phyloP scores from a whole-genome alignment of 2,888 invertebrate species.

The Chrysolina americana region DNA sequence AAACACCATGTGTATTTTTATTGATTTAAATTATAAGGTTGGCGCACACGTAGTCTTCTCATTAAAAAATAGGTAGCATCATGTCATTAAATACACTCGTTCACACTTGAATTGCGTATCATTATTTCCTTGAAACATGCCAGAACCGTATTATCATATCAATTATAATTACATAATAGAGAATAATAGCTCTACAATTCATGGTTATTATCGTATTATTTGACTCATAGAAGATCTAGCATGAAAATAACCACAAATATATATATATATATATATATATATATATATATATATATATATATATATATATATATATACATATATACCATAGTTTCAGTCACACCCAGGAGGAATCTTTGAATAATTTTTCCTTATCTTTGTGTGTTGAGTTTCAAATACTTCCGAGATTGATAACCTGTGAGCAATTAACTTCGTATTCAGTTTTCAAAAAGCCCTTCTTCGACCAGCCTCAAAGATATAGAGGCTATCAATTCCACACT shows the following conservation, averaged over 20 bases:
- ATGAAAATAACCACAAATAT: constrained; percentile 7
- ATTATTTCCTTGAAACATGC: constrained; percentile 16
- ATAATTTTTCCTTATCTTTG: background rate
- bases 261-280: too few species aligned
- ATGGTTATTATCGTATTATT: constrained; percentile 4
- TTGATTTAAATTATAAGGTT: constrained; percentile 21
- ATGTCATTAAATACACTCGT: constrained; percentile 17
- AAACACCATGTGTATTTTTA: constrained; percentile 6
- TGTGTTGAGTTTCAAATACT: background rate
- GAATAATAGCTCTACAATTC: constrained; percentile 7
- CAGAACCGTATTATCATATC: constrained; percentile 15
- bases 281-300: too few species aligned
- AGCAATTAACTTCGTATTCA: background rate
- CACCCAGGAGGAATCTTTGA: background rate
- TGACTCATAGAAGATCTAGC: background rate
- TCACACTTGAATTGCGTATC: constrained; percentile 21
- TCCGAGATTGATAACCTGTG: background rate
- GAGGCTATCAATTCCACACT: too few species aligned
- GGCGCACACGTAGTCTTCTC: background rate
- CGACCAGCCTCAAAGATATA: too few species aligned
- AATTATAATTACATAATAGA: constrained; percentile 20
- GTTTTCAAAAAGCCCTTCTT: too few species aligned
- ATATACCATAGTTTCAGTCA: background rate
- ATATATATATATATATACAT: too few species aligned
- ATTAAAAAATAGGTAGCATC: constrained; percentile 7